Base-by-base conservation (phyloP, 37 sponge, comb jelly and placozoan genomes). In the Bolinopsis microptera region DNA sequence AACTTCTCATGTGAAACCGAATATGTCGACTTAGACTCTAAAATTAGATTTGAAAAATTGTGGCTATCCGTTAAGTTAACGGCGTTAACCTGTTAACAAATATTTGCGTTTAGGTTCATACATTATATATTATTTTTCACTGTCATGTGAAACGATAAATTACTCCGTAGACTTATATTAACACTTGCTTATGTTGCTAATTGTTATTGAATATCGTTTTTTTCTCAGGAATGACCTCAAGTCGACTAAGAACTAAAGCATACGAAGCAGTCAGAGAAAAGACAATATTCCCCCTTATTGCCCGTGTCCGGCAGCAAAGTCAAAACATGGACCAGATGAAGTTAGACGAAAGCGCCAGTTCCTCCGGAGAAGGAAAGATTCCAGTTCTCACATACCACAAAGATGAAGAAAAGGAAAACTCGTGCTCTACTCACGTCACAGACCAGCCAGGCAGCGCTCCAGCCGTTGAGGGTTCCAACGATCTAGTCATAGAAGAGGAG, bases 151-250 rank as follows among this genome's bases (percentile, higher is more conserved):
- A n/a, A n/a, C n/a, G n/a, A n/a, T n/a, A n/a, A n/a, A n/a, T n/a
- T n/a, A n/a, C n/a, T n/a, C n/a, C n/a, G n/a, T n/a, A n/a, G n/a
- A n/a, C n/a, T n/a, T n/a, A n/a, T n/a, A n/a, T n/a, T n/a, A n/a
- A n/a, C n/a, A n/a, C n/a, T n/a, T n/a, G n/a, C n/a, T n/a, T n/a
- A n/a, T n/a, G n/a, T n/a, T n/a, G n/a, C n/a, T n/a, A n/a, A n/a
- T n/a, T n/a, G n/a, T n/a, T n/a, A n/a, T n/a, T n/a, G n/a, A n/a
- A n/a, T n/a, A n/a, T n/a, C n/a, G 3, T 48, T 18, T 28, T n/a
- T 26, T 70, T 26, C 74, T 26, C 74, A 70, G 74, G 74, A 22
- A 70, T 70, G 74, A 70, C 74, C 74, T 70, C 74, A 28, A 70
- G 74, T 22, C 74, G 74, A 28, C 74, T 70, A 22, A 9, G 74